Evolutionary conservation across 2,888 invertebrate species (phyloP), one percentile per base, ranked within the genome.

Genomic region (Pegoplata infirma): DNA sequence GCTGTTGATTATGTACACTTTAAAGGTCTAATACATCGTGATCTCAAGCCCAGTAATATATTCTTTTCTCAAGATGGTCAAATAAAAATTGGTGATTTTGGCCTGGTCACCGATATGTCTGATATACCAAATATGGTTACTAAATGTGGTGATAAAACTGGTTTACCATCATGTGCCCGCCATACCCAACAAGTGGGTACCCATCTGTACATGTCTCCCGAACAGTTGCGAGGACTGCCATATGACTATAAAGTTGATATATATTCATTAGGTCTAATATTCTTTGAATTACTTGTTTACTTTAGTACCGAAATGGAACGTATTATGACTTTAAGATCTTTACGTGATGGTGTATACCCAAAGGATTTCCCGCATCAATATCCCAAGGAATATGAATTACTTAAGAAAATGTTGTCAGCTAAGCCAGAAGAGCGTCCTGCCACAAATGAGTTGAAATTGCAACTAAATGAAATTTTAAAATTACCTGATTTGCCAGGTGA

Each of bases 31-130:
- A 99, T 99, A 88, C 99, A 99, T 88, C 92, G 99, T 56, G 99
- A 99, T 90, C 91, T 99, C 44, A 99, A 99, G 93, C 96, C 97
- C 0, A 95, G 96, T 79, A 97, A 97, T 88, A 96, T 97, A 84
- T 97, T 99, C 90, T 98, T 99, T 89, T 95, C 97, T 0, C 91
- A 94, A 81, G 96, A 98, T 88, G 96, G 96, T 1, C 92, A 93
- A 85, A 94, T 99, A 7, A 99, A 99, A 91, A 96, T 99, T 68
- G 99, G 99, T 0, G 99, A 99, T 90, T 99, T 99, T 90, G 99
- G 99, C 0, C 92, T 99, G n/a, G 99, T 97, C 10, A 98, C 98
- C 4, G 94, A 95, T 19, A 95, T 96, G 92, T 91, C 92, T 53
- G 94, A 94, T 83, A 91, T 90, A 67, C 90, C 89, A 19, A 88